Conservation (phyloP, 2,888 invertebrate genomes). For the Acanthopleura granulata region DNA sequence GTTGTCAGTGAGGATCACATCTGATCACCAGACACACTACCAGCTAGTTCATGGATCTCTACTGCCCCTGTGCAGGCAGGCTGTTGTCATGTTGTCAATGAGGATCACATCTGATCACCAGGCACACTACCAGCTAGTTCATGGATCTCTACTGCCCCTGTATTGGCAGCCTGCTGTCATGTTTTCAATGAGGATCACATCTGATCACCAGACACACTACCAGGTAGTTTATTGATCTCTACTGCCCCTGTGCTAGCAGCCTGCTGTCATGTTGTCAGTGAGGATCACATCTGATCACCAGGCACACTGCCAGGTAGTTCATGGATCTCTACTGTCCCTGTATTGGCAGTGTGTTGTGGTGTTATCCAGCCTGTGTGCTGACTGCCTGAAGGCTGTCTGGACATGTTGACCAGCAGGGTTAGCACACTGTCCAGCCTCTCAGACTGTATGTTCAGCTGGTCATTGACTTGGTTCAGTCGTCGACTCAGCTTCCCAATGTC, state of each 20-base stretch:
- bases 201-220: background rate
- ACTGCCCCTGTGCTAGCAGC: background rate
- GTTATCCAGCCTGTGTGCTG: background rate
- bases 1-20: too few relatives aligned
- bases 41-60: background rate
- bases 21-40: background rate
- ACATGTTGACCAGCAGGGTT: constrained; percentile 9
- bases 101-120: background rate
- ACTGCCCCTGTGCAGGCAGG: background rate
- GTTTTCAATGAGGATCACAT: background rate
- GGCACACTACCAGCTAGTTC: background rate
- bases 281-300: background rate
- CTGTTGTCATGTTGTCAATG: background rate
- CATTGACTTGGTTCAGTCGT: background rate
- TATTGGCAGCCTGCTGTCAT: background rate
- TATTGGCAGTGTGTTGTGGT: background rate
- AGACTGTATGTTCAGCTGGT: constrained; percentile 4
- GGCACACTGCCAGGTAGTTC: background rate
- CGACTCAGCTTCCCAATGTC: background rate
- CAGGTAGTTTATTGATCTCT: background rate
- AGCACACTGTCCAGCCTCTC: constrained; percentile 17
- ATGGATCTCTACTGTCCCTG: background rate
- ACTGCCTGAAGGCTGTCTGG: background rate
- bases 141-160: background rate
- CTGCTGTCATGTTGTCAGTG: background rate